Conservation (phyloP, 2,797 vertebrate species). For the Anabas testudineus region DNA sequence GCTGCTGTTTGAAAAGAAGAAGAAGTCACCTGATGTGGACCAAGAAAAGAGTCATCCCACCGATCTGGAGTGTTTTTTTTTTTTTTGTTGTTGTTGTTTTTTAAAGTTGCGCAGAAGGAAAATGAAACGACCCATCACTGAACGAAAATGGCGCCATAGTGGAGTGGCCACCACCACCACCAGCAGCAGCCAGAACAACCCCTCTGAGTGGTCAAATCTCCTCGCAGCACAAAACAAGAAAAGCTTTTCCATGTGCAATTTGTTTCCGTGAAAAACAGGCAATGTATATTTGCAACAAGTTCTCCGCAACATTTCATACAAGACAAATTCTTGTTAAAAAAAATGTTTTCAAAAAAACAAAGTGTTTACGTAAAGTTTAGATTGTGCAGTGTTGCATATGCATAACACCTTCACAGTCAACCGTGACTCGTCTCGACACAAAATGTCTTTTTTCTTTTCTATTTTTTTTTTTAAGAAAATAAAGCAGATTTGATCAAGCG, state of each 20-base stretch:
- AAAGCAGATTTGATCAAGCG: conserved; percentile 60
- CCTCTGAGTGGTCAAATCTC: conserved; percentile 64
- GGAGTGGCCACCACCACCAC: conserved; percentile 14
- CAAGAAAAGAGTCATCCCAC: conserved; percentile 40
- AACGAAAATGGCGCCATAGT: conserved; percentile 51
- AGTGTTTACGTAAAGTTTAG: conserved; percentile 70
- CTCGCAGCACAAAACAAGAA: conserved; percentile 68
- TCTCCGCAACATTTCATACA: conserved; percentile 50
- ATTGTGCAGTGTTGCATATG: conserved; percentile 78
- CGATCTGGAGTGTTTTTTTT: conserved; percentile 53
- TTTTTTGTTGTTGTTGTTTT: conserved; percentile 39
- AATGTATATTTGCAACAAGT: conserved; percentile 67
- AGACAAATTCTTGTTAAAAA: conserved; percentile 71
- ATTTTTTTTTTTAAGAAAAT: conserved; percentile 33
- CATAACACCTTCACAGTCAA: conserved; percentile 71
- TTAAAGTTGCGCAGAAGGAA: conserved; percentile 68
- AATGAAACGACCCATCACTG: conserved; percentile 51
- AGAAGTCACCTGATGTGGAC: conserved; percentile 34
- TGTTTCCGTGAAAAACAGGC: conserved; percentile 71
- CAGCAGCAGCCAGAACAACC: conserved; percentile 32
- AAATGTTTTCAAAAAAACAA: conserved; percentile 33
- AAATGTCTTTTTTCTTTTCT: conserved; percentile 31
- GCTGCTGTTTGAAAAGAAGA: conserved; percentile 38
- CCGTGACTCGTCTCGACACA: conserved; percentile 57
- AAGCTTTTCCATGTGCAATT: conserved; percentile 75